These are phyloP conservation scores for Albula goreensis DNA, from an alignment of 2,113 vertebrate species.

Conservation along the genomic window DNA sequence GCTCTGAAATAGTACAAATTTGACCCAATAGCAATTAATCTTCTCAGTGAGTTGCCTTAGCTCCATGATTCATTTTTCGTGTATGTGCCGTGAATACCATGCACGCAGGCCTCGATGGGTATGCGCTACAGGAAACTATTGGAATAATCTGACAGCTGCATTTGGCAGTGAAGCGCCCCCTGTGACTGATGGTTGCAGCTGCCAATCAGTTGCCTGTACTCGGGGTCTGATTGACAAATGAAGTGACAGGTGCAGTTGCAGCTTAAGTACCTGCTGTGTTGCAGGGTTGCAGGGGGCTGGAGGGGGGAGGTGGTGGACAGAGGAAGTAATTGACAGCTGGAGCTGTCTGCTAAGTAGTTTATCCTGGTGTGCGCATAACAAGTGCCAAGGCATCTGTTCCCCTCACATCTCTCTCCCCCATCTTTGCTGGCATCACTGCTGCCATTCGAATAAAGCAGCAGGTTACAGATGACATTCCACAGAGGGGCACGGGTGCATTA, in stretches of 20 bases:
- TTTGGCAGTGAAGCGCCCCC: slow-evolving; percentile 21
- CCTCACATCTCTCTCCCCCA: slow-evolving; percentile 15
- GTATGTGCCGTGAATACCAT: slow-evolving; percentile 17
- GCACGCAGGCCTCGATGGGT: slow-evolving; percentile 15
- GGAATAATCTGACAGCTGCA: slow-evolving; percentile 33
- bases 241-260: slow-evolving; percentile 34
- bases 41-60: neutral
- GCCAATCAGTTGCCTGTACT: slow-evolving; percentile 30
- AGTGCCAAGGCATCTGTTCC: slow-evolving; percentile 31
- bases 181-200: slow-evolving; percentile 33
- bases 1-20: slow-evolving; percentile 20
- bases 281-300: slow-evolving; percentile 15
- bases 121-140: slow-evolving; percentile 34
- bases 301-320: slow-evolving; percentile 19
- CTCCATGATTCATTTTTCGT: slow-evolving; percentile 13
- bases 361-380: slow-evolving; percentile 28
- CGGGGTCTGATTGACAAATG: slow-evolving; percentile 27
- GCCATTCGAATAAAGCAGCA: slow-evolving; percentile 18
- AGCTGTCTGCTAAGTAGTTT: slow-evolving; percentile 29
- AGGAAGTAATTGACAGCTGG: slow-evolving; percentile 32
- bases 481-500: neutral
- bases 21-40: slow-evolving; percentile 15
- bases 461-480: slow-evolving; percentile 15
- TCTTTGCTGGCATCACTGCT: slow-evolving; percentile 29
- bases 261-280: slow-evolving; percentile 34